A percentile compares a stretch with the other conserved stretches of the same genome.
Conservation (phyloP, 1,140 invertebrate genomes). For the Drosophila aff. region DNA sequence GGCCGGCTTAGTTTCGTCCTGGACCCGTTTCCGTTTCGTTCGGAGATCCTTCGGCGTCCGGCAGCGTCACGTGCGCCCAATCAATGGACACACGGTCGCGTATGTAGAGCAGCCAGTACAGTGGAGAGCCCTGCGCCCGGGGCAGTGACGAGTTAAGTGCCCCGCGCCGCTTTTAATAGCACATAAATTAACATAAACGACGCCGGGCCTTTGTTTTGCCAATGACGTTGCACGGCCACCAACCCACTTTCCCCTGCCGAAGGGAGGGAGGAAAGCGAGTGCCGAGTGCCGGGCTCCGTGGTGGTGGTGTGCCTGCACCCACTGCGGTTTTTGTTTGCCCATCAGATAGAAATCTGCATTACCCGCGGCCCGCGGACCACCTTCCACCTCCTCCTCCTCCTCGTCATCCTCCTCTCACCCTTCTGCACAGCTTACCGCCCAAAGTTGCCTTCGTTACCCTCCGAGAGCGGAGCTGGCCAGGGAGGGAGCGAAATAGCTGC, state of each 20-base stretch:
- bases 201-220: slow-evolving; percentile 71
- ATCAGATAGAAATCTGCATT: slow-evolving; percentile 78
- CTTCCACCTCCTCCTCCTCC: neutral
- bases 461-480: too few relatives aligned
- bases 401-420: neutral
- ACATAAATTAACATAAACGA: slow-evolving; percentile 81
- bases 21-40: neutral
- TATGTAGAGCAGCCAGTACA: slow-evolving; percentile 16
- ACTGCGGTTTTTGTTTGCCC: slow-evolving; percentile 82
- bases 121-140: slow-evolving; percentile 49
- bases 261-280: slow-evolving; percentile 1
- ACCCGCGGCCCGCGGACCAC: slow-evolving; percentile 12
- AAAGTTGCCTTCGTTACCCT: slow-evolving; percentile 35
- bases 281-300: neutral
- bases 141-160: slow-evolving; percentile 75
- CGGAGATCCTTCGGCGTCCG: slow-evolving; percentile 14
- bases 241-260: slow-evolving; percentile 15
- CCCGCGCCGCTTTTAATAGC: slow-evolving; percentile 78
- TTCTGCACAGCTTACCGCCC: slow-evolving; percentile 56
- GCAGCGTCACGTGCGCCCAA: slow-evolving; percentile 69
- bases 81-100: slow-evolving; percentile 39
- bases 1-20: slow-evolving; percentile 15
- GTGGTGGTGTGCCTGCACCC: slow-evolving; percentile 52
- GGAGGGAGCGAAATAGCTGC: neutral
- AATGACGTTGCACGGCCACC: slow-evolving; percentile 74